phyloP scores from a whole-genome alignment of 2,888 invertebrate species.

The Nebria brevicollis region DNA sequence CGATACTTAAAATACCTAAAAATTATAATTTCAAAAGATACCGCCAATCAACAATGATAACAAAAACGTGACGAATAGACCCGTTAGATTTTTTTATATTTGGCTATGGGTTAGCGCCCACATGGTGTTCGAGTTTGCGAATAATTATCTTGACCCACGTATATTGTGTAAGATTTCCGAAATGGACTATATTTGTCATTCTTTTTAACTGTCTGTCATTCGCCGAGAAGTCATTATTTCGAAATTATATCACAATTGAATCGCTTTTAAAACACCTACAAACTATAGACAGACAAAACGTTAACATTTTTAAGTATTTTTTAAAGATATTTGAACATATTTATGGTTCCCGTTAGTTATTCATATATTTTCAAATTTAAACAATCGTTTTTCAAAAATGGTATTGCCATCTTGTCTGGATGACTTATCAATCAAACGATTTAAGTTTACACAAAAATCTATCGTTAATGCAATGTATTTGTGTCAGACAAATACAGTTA shows the following conservation, averaged over 20 bases:
- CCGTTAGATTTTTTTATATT: constrained; percentile 35
- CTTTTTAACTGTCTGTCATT: not conserved
- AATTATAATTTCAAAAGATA: not conserved
- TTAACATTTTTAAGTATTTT: not conserved
- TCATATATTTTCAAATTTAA: not conserved
- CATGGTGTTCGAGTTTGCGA: constrained; percentile 28
- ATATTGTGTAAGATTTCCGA: not conserved
- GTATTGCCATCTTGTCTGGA: not conserved
- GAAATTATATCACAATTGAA: not conserved
- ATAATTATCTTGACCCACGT: constrained; percentile 20
- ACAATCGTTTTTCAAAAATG: not conserved
- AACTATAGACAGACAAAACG: not conserved
- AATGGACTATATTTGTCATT: not conserved
- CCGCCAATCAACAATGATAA: not conserved
- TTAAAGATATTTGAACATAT: not conserved
- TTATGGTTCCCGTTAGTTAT: not conserved
- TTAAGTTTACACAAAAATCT: not conserved
- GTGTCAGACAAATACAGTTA: not conserved
- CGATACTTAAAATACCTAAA: too few relatives aligned
- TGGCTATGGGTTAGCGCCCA: constrained; percentile 22
- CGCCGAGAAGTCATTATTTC: not conserved
- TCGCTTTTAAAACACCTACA: not conserved
- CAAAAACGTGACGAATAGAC: constrained; percentile 10
- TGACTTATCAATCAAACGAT: not conserved
- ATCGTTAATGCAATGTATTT: not conserved